These are phyloP conservation scores for Colostygia pectinataria DNA, from an alignment of 2,888 invertebrate genomes.

Conservation along the genomic window DNA sequence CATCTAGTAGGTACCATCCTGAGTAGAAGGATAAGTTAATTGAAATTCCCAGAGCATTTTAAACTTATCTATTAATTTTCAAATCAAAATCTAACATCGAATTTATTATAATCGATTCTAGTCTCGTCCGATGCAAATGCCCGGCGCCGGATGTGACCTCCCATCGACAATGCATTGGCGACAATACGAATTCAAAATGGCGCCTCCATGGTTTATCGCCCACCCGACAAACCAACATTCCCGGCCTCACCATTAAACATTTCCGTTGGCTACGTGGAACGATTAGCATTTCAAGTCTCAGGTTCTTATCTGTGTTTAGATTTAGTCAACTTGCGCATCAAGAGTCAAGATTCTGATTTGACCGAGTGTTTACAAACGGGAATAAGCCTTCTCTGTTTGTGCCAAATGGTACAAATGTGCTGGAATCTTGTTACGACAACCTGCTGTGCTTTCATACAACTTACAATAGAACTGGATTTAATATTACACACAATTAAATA, in stretches of 20 bases:
- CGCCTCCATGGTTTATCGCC: conserved; percentile 70
- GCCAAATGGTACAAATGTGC: no score
- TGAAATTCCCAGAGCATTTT: conserved; percentile 14
- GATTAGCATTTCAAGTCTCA: conserved; percentile 52
- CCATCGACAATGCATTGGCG: conserved; percentile 70
- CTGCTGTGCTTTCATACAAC: no score
- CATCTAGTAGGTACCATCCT: no score
- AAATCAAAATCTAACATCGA: conserved; percentile 42
- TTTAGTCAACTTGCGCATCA: conserved; percentile 13
- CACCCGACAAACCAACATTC: conserved; percentile 51
- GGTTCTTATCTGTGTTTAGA: conserved; percentile 17
- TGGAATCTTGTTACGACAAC: no score
- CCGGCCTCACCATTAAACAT: conserved; percentile 60
- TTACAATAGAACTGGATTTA: no score
- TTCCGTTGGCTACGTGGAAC: conserved; percentile 63
- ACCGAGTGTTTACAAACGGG: no score
- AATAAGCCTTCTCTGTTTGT: no score
- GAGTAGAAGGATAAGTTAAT: no score
- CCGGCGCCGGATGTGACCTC: conserved; percentile 81
- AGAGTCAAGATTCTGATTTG: conserved; percentile 7
- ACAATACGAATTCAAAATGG: conserved; percentile 76
- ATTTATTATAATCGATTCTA: conserved; percentile 64
- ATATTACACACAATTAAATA: no score
- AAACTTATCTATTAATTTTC: conserved; percentile 26
- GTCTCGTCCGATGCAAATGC: conserved; percentile 77